phyloP scores from a whole-genome alignment of 1,140 invertebrate species.

The Leptinotarsa undecemlineata region DNA sequence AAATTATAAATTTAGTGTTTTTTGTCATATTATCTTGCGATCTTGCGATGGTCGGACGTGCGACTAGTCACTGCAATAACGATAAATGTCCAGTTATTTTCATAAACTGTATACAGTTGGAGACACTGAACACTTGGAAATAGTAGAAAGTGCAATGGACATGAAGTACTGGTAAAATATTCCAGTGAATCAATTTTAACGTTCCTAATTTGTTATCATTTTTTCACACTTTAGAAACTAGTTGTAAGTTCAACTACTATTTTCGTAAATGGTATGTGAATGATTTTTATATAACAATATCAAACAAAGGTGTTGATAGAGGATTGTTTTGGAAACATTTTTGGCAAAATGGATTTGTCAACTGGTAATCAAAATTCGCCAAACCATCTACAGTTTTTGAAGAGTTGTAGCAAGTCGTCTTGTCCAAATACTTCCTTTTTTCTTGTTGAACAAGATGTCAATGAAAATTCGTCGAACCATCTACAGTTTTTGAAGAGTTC shows the following conservation, averaged over 20 bases:
- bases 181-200: not conserved
- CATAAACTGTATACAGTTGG: too few relatives aligned
- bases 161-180: not conserved
- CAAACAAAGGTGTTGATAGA: slow-evolving; percentile 31
- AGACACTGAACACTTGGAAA: too few relatives aligned
- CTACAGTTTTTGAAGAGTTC: slow-evolving; percentile 11
- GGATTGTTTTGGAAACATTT: slow-evolving; percentile 18
- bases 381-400: slow-evolving; percentile 19
- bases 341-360: slow-evolving; percentile 46
- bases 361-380: slow-evolving; percentile 31
- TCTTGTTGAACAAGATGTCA: slow-evolving; percentile 31
- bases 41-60: too few relatives aligned
- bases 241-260: too few relatives aligned
- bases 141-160: not conserved
- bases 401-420: slow-evolving; percentile 10
- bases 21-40: too few relatives aligned
- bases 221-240: not conserved
- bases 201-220: not conserved
- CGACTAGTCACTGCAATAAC: too few relatives aligned
- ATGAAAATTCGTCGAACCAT: slow-evolving; percentile 31
- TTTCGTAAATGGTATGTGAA: too few relatives aligned
- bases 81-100: too few relatives aligned
- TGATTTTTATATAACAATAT: not conserved
- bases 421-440: not conserved
- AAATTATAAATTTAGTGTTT: too few relatives aligned